Percentiles rank a stretch among this genome's conserved stretches.
phyloP scores from a whole-genome alignment of 2,888 invertebrate species.

The Heterodera filipjevi region DNA sequence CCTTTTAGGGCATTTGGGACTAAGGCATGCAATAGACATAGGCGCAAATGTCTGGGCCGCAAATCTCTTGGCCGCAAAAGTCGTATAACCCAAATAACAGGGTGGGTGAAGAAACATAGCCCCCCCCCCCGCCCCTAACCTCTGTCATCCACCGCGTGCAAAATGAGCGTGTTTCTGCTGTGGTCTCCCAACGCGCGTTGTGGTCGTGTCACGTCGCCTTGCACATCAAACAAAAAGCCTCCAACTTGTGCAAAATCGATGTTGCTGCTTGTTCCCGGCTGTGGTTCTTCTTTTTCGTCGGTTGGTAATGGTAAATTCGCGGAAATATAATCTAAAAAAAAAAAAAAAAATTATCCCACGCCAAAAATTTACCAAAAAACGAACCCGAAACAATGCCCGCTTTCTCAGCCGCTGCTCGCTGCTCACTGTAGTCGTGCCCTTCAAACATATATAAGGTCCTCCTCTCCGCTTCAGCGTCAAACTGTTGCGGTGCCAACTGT shows the following conservation, averaged over 20 bases:
- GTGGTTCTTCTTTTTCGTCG: constrained; percentile 6
- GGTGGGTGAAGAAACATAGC: no score
- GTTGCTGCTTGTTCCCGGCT: background rate
- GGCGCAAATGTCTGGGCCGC: no score
- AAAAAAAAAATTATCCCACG: constrained; percentile 27
- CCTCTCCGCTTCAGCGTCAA: background rate
- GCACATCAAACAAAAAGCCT: constrained; percentile 56
- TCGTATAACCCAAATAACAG: no score
- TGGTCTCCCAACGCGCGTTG: constrained; percentile 39
- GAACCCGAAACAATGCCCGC: constrained; percentile 21
- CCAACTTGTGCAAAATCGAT: background rate
- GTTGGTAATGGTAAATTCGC: constrained; percentile 37
- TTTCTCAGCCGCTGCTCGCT: background rate
- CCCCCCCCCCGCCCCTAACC: constrained; percentile 44
- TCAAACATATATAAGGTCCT: constrained; percentile 29
- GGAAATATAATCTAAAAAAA: constrained; percentile 37
- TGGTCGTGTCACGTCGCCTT: constrained; percentile 67
- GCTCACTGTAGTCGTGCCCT: constrained; percentile 19
- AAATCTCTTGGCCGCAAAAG: no score
- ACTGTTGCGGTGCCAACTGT: no score
- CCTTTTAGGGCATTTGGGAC: no score
- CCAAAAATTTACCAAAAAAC: no score
- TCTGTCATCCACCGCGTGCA: constrained; percentile 67
- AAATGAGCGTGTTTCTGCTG: constrained; percentile 59
- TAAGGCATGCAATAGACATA: no score